Evolutionary conservation across 2,113 vertebrate genomes (phyloP).

Genomic region (Columba livia): DNA sequence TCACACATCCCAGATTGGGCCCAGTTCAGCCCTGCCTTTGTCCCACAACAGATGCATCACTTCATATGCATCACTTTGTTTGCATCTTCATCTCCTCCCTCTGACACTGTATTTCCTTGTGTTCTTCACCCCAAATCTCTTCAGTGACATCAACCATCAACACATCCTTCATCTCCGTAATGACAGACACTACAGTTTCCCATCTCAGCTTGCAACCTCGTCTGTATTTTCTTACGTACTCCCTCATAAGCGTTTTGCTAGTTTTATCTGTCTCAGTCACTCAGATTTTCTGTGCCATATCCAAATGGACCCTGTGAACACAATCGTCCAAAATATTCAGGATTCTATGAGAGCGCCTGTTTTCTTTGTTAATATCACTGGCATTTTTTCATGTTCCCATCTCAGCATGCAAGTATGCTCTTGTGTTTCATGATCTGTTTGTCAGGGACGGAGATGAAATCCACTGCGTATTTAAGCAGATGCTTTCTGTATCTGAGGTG

Average conservation of each 20-base stretch:
- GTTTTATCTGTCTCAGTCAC: not conserved
- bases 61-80: not conserved
- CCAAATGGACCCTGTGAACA: not conserved
- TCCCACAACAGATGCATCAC: fast-evolving
- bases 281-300: not conserved
- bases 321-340: not conserved
- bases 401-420: not conserved
- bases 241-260: not conserved
- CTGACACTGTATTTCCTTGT: not conserved
- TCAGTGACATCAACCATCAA: not conserved
- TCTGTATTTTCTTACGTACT: not conserved
- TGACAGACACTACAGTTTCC: not conserved
- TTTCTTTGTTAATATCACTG: not conserved
- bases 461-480: not conserved
- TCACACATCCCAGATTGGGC: not conserved
- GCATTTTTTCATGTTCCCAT: not conserved
- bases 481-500: not conserved
- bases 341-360: not conserved
- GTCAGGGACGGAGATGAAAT: not conserved
- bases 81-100: not conserved
- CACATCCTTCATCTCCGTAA: not conserved
- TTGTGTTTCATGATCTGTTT: not conserved
- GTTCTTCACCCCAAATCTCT: not conserved
- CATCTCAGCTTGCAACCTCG: not conserved
- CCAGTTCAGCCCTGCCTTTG: not conserved